These are phyloP conservation scores for Temnothorax curvispinosus DNA, from an alignment of 1,140 invertebrate species.

Conservation along the genomic window DNA sequence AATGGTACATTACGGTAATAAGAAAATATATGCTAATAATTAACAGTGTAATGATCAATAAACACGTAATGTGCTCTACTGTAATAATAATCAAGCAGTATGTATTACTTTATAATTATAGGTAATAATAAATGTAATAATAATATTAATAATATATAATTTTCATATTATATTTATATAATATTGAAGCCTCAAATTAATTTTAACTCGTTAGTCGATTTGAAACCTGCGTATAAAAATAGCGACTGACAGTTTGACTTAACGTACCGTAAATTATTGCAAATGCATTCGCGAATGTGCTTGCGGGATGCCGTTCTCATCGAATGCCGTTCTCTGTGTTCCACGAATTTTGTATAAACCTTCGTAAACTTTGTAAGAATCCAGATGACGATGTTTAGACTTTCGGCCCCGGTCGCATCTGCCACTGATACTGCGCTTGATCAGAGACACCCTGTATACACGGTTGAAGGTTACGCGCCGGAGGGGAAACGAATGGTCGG, in stretches of 20 bases:
- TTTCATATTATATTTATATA: not conserved
- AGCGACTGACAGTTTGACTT: not conserved
- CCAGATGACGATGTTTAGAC: constrained; percentile 23
- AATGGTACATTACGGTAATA: not conserved
- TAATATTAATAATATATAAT: not conserved
- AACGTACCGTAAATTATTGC: not conserved
- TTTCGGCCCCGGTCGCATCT: not conserved
- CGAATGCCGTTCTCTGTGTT: not conserved
- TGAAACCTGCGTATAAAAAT: not conserved
- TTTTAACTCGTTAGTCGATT: not conserved
- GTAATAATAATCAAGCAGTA: not conserved
- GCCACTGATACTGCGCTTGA: constrained; percentile 32
- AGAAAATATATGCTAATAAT: not conserved
- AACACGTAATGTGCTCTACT: not conserved
- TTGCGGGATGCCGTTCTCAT: not conserved
- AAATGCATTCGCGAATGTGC: not conserved
- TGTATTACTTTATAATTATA: not conserved
- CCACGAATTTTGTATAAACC: not conserved
- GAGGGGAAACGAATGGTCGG: constrained; percentile 54
- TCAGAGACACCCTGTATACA: constrained; percentile 54
- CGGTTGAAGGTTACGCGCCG: constrained; percentile 65
- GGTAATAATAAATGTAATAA: too few relatives aligned
- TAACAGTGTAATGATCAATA: not conserved
- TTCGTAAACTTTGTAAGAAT: constrained; percentile 16
- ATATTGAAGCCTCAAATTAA: not conserved